Evolutionary conservation across 2,888 invertebrate genomes (phyloP).

Genomic region (Trissonchulus latispiculum): DNA sequence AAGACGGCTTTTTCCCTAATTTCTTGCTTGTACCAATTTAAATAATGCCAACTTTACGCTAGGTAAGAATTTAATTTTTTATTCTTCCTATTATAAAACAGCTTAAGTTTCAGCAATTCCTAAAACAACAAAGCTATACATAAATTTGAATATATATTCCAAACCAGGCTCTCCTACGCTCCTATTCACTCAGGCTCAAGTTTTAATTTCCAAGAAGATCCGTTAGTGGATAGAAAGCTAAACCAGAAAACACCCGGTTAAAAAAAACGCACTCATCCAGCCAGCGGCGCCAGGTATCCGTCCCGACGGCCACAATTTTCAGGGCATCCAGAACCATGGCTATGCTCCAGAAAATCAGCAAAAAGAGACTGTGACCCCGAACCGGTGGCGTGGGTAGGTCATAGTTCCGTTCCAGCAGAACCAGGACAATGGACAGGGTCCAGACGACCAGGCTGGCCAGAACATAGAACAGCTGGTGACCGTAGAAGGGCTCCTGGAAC

Average conservation of each 20-base stretch:
- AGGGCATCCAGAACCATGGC: constrained; percentile 22
- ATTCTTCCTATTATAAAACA: too few species aligned
- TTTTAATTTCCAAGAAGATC: too few species aligned
- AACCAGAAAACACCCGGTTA: background rate
- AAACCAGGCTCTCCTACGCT: too few species aligned
- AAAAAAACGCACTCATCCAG: background rate
- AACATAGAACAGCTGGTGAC: constrained; percentile 9
- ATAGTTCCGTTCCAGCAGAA: constrained; percentile 24
- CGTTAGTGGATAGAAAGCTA: too few species aligned
- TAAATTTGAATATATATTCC: too few species aligned
- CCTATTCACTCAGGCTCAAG: too few species aligned
- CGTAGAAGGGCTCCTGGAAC: constrained; percentile 8
- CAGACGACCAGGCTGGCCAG: constrained; percentile 2
- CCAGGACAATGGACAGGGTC: constrained; percentile 6
- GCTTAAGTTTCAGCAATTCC: too few species aligned
- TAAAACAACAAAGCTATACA: too few species aligned
- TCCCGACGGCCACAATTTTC: constrained; percentile 19
- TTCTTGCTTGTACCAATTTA: too few species aligned
- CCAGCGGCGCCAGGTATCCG: constrained; percentile 13
- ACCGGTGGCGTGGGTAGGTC: constrained; percentile 24
- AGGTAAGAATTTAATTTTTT: too few species aligned
- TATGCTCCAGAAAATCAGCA: constrained; percentile 24
- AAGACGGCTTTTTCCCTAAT: too few species aligned
- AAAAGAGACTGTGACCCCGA: constrained; percentile 22
- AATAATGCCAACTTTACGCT: too few species aligned